These are phyloP conservation scores for Balanococcus diminutus DNA, from an alignment of 2,888 invertebrate genomes.

Conservation along the genomic window DNA sequence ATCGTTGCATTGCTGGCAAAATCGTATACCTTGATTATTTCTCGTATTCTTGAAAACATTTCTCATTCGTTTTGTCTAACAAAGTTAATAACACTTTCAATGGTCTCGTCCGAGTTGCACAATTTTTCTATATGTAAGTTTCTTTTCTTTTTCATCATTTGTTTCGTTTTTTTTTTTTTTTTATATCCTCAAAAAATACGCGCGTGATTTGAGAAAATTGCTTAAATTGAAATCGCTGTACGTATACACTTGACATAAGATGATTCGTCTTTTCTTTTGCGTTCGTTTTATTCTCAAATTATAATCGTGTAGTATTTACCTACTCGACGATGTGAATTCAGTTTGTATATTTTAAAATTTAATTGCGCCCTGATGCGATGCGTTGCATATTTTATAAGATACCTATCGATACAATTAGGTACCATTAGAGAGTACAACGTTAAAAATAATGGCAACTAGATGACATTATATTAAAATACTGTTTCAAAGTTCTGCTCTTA, in stretches of 20 bases:
- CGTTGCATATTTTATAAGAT: neutral
- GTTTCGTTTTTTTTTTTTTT: neutral
- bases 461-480: neutral
- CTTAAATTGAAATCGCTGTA: neutral
- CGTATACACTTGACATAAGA: neutral
- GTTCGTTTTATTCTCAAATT: neutral
- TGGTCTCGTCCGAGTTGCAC: conserved; percentile 20
- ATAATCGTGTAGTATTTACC: neutral
- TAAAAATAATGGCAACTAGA: neutral
- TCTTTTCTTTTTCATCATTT: neutral
- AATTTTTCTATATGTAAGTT: conserved; percentile 15
- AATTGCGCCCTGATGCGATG: neutral
- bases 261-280: neutral
- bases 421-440: neutral
- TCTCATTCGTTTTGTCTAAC: conserved; percentile 45
- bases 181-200: neutral
- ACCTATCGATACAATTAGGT: neutral
- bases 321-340: neutral
- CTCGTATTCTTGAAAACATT: conserved; percentile 4
- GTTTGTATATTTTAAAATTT: neutral
- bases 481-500: neutral
- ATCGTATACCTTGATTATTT: conserved; percentile 21
- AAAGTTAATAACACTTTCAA: conserved; percentile 46
- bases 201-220: neutral
- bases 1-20: conserved; percentile 5